These are phyloP conservation scores for Campoletis raptor DNA, from an alignment of 2,888 invertebrate genomes.

Conservation along the genomic window DNA sequence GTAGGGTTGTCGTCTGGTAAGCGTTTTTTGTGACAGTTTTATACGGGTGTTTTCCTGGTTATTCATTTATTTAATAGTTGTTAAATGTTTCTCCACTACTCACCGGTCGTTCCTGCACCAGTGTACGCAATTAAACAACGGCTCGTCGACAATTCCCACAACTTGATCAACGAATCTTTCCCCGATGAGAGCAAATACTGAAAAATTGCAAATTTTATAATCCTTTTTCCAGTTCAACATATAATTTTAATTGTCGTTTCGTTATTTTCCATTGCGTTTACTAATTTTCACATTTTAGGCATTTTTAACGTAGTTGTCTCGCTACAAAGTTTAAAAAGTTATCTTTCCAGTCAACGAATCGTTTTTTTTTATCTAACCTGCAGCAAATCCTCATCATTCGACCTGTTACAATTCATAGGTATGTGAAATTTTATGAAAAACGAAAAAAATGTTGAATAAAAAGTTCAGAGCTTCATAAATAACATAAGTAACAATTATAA, in stretches of 20 bases:
- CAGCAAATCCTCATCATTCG: too few species aligned
- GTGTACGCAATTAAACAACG: slow-evolving; percentile 99
- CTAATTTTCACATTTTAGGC: too few species aligned
- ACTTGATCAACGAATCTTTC: slow-evolving; percentile 97
- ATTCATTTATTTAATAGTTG: background rate
- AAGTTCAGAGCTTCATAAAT: too few species aligned
- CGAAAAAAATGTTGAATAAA: background rate
- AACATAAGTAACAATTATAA: too few species aligned
- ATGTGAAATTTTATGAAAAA: background rate
- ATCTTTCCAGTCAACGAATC: too few species aligned
- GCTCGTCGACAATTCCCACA: slow-evolving; percentile 99
- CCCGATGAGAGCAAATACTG: slow-evolving; percentile 98
- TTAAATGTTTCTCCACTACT: slow-evolving; percentile 42
- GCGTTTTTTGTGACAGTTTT: too few species aligned
- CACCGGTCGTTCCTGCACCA: slow-evolving; percentile 95
- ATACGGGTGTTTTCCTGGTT: too few species aligned
- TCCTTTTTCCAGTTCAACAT: background rate
- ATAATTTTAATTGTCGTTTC: background rate
- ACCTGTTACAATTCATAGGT: too few species aligned
- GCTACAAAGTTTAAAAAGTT: too few species aligned
- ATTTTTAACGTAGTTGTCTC: too few species aligned
- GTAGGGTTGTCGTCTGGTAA: too few species aligned
- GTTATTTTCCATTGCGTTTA: too few species aligned
- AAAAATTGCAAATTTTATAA: slow-evolving; percentile 68
- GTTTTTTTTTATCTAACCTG: background rate